Conservation (phyloP, 1,140 invertebrate species). For the Zaprionus taronus region DNA sequence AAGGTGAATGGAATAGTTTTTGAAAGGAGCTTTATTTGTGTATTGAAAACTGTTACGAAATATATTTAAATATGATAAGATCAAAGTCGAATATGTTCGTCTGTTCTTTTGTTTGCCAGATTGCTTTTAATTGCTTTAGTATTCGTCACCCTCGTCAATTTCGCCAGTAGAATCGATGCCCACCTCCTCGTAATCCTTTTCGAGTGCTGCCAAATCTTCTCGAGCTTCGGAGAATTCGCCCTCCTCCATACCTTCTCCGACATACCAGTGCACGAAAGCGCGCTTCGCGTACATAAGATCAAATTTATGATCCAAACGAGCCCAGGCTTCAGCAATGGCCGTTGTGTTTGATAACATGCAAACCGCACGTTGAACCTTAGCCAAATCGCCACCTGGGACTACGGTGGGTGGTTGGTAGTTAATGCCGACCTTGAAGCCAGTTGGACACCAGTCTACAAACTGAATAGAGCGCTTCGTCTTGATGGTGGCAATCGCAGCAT, state of each 20-base stretch:
- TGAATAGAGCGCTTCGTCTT: constrained; percentile 94
- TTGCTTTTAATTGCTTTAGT: constrained; percentile 72
- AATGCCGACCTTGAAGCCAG: constrained; percentile 91
- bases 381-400: constrained; percentile 92
- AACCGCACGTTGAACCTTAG: constrained; percentile 93
- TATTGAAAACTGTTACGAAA: neutral
- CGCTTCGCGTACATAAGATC: constrained; percentile 92
- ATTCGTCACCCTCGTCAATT: constrained; percentile 86
- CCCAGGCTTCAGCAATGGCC: constrained; percentile 94
- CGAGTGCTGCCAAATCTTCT: constrained; percentile 92
- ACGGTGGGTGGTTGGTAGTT: constrained; percentile 95
- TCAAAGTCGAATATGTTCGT: neutral
- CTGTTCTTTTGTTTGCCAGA: neutral
- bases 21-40: neutral
- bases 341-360: constrained; percentile 95
- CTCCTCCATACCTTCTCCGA: constrained; percentile 92
- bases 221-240: constrained; percentile 93
- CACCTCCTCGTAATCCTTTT: constrained; percentile 90
- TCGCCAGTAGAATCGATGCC: constrained; percentile 87
- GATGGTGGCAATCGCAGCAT: constrained; percentile 94
- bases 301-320: constrained; percentile 92
- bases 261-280: constrained; percentile 92
- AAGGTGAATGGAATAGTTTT: neutral
- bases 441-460: constrained; percentile 93
- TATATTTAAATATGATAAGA: neutral